Conservation (phyloP, 2,797 vertebrate genomes). For the Acrocephalus scirpaceus region DNA sequence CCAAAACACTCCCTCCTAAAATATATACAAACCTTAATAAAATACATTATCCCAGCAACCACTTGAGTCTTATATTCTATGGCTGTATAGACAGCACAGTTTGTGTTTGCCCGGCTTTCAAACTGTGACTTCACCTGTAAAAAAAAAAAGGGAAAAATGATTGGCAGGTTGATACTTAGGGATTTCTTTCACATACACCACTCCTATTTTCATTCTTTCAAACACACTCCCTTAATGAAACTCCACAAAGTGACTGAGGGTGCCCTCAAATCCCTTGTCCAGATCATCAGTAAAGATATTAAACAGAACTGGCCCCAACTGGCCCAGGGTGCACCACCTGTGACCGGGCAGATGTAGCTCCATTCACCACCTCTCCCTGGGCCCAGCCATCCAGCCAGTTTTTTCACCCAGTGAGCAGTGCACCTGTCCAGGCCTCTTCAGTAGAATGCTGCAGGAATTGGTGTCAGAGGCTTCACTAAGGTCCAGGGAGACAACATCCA, state of each 20-base stretch:
- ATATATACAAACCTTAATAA: slow-evolving; percentile 61
- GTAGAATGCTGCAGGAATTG: background rate
- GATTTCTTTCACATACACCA: background rate
- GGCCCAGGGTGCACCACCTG: background rate
- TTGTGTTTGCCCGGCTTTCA: background rate
- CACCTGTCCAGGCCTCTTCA: background rate
- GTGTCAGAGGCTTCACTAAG: background rate
- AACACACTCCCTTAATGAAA: background rate
- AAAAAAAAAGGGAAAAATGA: background rate
- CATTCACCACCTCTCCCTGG: no score
- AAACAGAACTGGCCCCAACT: background rate
- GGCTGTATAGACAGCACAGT: background rate
- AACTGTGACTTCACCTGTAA: slow-evolving; percentile 53
- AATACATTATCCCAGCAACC: slow-evolving; percentile 52
- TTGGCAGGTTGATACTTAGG: background rate
- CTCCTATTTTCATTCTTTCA: background rate
- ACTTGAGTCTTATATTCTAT: background rate
- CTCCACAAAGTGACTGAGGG: background rate
- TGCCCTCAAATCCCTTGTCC: accelerated
- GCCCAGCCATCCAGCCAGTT: background rate
- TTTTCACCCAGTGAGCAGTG: background rate
- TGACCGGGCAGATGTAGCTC: background rate
- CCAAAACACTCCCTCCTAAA: background rate
- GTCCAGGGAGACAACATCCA: background rate
- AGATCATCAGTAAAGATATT: background rate